These are phyloP conservation scores for Perithous albicinctus DNA, from an alignment of 2,888 invertebrate species.

Conservation along the genomic window DNA sequence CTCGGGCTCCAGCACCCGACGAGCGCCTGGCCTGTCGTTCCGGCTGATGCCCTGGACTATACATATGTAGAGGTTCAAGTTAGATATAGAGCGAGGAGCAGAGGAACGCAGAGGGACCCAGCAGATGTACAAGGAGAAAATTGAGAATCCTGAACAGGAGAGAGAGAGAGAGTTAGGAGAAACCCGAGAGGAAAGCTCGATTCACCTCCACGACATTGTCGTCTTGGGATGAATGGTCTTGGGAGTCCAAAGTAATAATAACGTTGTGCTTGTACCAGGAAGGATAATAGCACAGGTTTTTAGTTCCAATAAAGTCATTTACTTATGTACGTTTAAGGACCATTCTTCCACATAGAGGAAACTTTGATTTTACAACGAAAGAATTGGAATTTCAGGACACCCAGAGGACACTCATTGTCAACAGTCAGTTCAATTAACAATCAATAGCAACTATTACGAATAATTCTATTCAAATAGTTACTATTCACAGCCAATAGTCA, in stretches of 20 bases:
- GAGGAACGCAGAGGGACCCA: slow-evolving; percentile 5
- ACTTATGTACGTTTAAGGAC: not conserved
- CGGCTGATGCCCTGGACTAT: slow-evolving; percentile 21
- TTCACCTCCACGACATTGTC: slow-evolving; percentile 40
- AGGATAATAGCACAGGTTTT: slow-evolving; percentile 1
- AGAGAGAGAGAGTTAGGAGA: slow-evolving; percentile 44
- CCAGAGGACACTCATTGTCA: no score
- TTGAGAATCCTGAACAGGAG: slow-evolving; percentile 58
- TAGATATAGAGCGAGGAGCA: not conserved
- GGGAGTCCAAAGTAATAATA: slow-evolving; percentile 45
- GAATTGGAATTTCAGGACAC: no score
- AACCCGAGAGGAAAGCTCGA: slow-evolving; percentile 47
- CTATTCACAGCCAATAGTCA: no score
- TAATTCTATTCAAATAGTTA: no score
- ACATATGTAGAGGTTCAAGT: slow-evolving; percentile 10
- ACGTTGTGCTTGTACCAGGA: no score
- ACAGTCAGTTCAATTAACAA: no score
- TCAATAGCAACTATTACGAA: no score
- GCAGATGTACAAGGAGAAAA: slow-evolving; percentile 51
- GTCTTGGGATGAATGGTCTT: slow-evolving; percentile 40
- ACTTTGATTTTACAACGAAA: no score
- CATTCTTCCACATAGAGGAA: no score
- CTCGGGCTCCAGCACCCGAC: slow-evolving; percentile 34
- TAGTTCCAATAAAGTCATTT: not conserved
- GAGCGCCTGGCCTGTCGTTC: slow-evolving; percentile 19